Percentiles rank a stretch among this genome's conserved stretches.
These are phyloP conservation scores for Labeo calbasu DNA, from an alignment of 2,797 vertebrate genomes.

Conservation along the genomic window DNA sequence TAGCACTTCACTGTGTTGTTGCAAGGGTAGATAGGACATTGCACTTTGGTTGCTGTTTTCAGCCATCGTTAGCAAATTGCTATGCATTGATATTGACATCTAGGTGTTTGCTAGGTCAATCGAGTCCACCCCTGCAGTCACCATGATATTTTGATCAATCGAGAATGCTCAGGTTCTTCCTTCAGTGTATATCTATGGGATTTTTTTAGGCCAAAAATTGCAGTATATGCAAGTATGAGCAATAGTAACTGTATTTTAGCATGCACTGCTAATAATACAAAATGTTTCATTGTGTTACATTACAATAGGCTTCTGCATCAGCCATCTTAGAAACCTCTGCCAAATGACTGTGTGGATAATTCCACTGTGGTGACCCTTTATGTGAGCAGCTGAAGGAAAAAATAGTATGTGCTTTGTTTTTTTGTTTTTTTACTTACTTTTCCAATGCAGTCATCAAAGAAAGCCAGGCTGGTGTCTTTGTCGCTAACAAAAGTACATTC, in stretches of 20 bases:
- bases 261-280: background rate
- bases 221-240: constrained; percentile 1
- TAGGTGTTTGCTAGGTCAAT: background rate
- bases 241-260: background rate
- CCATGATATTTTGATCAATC: background rate
- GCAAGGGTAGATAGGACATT: background rate
- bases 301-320: background rate
- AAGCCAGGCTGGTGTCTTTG: constrained; percentile 96
- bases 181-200: background rate
- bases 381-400: background rate
- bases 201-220: background rate
- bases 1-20: background rate
- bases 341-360: background rate
- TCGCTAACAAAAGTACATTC: constrained; percentile 99
- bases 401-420: background rate
- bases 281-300: background rate
- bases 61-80: background rate
- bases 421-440: constrained; percentile 81
- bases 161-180: background rate
- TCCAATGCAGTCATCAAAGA: constrained; percentile 98
- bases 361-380: background rate
- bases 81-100: background rate
- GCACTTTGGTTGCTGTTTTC: background rate
- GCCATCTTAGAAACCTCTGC: background rate
- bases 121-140: background rate